phyloP scores from a whole-genome alignment of 2,797 vertebrate genomes.

The Parambassis ranga region DNA sequence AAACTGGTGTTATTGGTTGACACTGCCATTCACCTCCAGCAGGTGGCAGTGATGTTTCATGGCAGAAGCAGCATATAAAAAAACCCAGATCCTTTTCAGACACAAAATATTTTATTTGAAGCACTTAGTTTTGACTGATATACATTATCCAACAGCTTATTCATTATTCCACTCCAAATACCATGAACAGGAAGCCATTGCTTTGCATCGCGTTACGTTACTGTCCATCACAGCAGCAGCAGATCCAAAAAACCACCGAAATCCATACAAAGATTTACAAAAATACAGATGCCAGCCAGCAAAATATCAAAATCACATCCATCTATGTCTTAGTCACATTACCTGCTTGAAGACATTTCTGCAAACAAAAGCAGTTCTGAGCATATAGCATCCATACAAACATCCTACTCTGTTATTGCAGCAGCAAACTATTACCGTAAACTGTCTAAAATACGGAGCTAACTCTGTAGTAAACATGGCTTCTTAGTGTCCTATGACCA shows the following conservation, averaged over 20 bases:
- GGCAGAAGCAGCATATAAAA: neutral
- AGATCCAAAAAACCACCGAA: slow-evolving; percentile 51
- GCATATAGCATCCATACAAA: slow-evolving; percentile 42
- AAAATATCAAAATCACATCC: slow-evolving; percentile 68
- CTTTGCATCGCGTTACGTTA: slow-evolving; percentile 48
- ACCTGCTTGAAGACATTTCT: slow-evolving; percentile 33
- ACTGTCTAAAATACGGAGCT: slow-evolving; percentile 19
- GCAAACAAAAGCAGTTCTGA: slow-evolving; percentile 55
- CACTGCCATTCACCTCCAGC: slow-evolving; percentile 24
- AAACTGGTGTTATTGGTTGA: neutral
- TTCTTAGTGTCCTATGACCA: slow-evolving; percentile 33
- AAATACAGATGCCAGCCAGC: slow-evolving; percentile 60
- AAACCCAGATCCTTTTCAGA: slow-evolving; percentile 27
- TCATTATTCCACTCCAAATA: slow-evolving; percentile 54
- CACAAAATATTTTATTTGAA: slow-evolving; percentile 80
- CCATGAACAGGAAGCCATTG: slow-evolving; percentile 52
- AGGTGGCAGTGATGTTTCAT: slow-evolving; percentile 43
- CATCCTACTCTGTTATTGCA: slow-evolving; percentile 39
- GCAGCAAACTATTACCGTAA: slow-evolving; percentile 39
- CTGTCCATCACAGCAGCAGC: slow-evolving; percentile 68
- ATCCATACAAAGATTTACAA: slow-evolving; percentile 48
- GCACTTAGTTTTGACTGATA: slow-evolving; percentile 69
- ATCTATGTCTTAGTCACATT: slow-evolving; percentile 40
- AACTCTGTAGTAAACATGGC: slow-evolving; percentile 5
- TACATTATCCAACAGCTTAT: slow-evolving; percentile 73